Percentiles rank a stretch among this genome's conserved stretches.
Evolutionary conservation across 2,113 vertebrate species (phyloP).

Genomic region (Illadopsis cleaveri): DNA sequence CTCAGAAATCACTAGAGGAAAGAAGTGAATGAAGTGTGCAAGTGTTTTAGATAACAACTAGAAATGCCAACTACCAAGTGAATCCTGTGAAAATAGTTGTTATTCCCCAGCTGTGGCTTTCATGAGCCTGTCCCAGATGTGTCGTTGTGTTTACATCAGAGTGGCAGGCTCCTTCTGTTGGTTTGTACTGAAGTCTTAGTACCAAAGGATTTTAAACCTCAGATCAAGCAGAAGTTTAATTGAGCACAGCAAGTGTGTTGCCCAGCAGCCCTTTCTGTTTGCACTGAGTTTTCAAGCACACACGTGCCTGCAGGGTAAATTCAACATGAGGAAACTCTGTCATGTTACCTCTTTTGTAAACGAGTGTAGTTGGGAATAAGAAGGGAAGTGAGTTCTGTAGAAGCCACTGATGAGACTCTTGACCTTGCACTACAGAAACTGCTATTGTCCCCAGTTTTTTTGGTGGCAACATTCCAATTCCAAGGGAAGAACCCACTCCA

Average conservation of each 20-base stretch:
- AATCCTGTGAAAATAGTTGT: background rate
- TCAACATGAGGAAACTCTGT: background rate
- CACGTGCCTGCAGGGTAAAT: background rate
- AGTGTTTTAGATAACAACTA: background rate
- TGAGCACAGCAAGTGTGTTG: background rate
- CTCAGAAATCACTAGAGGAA: background rate
- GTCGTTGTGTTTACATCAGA: background rate
- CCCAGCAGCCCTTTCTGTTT: constrained; percentile 7
- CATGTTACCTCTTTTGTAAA: background rate
- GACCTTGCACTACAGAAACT: background rate
- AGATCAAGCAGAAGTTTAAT: constrained; percentile 17
- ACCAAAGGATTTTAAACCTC: background rate
- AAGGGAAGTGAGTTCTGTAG: background rate
- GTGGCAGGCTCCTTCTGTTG: background rate
- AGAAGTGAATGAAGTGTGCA: background rate
- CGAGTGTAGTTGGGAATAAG: background rate
- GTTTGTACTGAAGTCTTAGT: background rate
- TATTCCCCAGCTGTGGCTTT: constrained; percentile 1
- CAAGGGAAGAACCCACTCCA: background rate
- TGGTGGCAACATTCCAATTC: background rate
- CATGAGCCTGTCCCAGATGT: background rate
- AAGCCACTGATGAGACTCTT: background rate
- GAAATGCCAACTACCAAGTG: background rate
- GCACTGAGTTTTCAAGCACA: background rate
- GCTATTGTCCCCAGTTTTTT: background rate